Evolutionary conservation across 2,113 vertebrate genomes (phyloP).

Genomic region (Petaurus breviceps): DNA sequence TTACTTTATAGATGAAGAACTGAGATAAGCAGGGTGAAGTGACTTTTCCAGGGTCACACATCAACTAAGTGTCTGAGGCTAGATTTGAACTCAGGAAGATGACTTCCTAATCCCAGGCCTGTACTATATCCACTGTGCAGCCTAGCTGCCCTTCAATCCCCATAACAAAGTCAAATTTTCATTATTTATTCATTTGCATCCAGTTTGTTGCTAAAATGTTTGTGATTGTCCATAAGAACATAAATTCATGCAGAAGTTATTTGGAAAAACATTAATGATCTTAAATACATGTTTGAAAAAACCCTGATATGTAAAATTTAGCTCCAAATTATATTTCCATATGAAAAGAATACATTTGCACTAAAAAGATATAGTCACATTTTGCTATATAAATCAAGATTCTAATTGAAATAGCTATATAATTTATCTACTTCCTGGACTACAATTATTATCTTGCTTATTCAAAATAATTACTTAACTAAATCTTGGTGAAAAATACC

Average conservation of each 20-base stretch:
- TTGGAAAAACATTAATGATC: neutral
- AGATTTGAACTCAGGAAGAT: neutral
- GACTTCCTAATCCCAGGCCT: neutral
- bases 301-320: neutral
- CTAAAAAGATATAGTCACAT: conserved; percentile 15
- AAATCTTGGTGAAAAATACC: conserved; percentile 82
- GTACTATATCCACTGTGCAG: neutral
- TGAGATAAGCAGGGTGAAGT: neutral
- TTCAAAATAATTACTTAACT: neutral
- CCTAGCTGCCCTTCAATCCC: neutral
- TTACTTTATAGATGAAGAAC: conserved; percentile 13
- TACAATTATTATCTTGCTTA: neutral
- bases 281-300: neutral
- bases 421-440: neutral
- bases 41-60: neutral
- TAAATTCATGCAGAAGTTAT: neutral
- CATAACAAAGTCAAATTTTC: neutral
- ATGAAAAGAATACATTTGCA: neutral
- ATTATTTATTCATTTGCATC: conserved; percentile 15
- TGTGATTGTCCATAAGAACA: neutral
- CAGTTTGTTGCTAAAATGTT: conserved; percentile 19
- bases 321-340: neutral
- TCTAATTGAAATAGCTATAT: conserved; percentile 26
- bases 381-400: neutral
- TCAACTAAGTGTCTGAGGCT: neutral